Base-by-base conservation (phyloP, 2,797 vertebrate genomes). In the Cephalopachus bancanus region DNA sequence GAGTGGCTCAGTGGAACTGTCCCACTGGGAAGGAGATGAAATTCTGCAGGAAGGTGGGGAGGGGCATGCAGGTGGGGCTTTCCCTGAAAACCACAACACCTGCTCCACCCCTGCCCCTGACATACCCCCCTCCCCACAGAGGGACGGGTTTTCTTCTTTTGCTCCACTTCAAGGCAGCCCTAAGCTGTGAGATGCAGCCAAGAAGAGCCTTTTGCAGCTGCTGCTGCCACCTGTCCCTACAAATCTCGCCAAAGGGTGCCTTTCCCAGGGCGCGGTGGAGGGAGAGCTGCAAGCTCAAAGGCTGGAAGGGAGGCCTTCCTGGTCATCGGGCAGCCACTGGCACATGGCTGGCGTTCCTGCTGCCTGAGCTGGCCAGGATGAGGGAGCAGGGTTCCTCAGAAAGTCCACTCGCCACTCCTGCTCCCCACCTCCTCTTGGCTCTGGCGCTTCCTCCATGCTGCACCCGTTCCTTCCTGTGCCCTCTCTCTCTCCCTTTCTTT, bases 51-150 rank as follows among this genome's bases (percentile, higher is more conserved):
- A 37, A 20, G 51, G 0, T 33, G 10, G 20, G 5, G 10, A 15
- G 5, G 59, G 28, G 1, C 7, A 19, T 3, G 11, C 26, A 28
- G 19, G 7, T 1, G 20, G 67, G 0, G 2, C 59, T 44, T 57
- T 55, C 12, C 33, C 33, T 49, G n/a, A 15, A 33, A 9, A 44
- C 7, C 49, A n/a, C 5, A 10, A 2, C 0, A 24, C 14, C 5
- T 72, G 53, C 51, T 1, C 4, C 9, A 26, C 37, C 65, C 67
- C 67, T 69, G n/a, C n/a, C 67, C 30, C 1, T 16, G 17, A n/a
- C 11, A n/a, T 0, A 1, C 30, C 30, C 53, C 4, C 10, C 10
- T n/a, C 30, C 28, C 22, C 1, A 3, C 11, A 24, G 72, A 53
- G 22, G 69, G 79, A 20, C 4, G 8, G 12, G 16, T 9, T 83